phyloP scores from a whole-genome alignment of 2,113 vertebrate species.

The Sinocyclocheilus rhinocerous region DNA sequence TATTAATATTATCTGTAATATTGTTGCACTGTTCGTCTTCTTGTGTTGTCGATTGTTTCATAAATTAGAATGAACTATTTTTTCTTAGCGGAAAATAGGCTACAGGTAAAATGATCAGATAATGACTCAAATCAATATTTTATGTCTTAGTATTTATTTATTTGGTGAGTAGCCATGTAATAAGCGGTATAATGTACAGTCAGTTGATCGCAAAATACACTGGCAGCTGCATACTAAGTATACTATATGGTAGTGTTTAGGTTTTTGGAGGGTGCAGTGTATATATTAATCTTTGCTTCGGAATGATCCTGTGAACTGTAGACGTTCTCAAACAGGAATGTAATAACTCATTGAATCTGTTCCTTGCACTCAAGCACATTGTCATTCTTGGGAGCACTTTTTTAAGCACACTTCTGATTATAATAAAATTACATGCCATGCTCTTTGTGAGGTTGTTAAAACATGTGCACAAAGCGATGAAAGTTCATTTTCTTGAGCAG shows the following conservation, averaged over 20 bases:
- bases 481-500: constrained; percentile 63
- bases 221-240: background rate
- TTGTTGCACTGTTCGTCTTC: background rate
- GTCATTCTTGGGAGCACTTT: constrained; percentile 53
- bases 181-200: background rate
- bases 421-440: constrained; percentile 60
- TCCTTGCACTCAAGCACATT: constrained; percentile 49
- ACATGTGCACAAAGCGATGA: constrained; percentile 52
- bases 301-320: constrained; percentile 1
- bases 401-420: constrained; percentile 57
- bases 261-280: background rate
- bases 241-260: background rate
- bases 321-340: background rate
- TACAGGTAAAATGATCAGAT: background rate
- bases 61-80: background rate
- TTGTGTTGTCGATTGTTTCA: background rate
- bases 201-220: background rate
- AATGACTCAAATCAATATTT: background rate
- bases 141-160: background rate
- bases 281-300: constrained; percentile 7
- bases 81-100: background rate
- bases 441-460: constrained; percentile 55
- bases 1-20: too few relatives aligned
- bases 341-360: constrained; percentile 42
- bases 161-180: background rate